phyloP scores from a whole-genome alignment of 1,140 invertebrate species.

The Aplysia californica region DNA sequence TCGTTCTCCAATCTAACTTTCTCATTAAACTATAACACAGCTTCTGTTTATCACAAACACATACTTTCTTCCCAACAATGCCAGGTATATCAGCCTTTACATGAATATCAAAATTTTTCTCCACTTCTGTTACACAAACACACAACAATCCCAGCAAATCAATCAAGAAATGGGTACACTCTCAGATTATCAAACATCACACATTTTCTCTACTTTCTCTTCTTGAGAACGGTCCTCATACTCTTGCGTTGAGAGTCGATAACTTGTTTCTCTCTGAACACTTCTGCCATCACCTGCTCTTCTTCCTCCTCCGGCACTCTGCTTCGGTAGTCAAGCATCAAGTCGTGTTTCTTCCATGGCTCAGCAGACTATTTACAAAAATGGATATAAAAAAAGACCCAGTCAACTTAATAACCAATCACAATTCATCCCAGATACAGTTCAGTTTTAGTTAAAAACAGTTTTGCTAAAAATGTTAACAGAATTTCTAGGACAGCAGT shows the following conservation, averaged over 20 bases:
- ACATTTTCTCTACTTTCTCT: conserved; percentile 13
- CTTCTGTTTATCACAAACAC: too few relatives aligned
- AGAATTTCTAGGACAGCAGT: not conserved
- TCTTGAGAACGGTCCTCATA: conserved; percentile 3
- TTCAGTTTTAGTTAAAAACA: not conserved
- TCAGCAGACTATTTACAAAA: conserved; percentile 34
- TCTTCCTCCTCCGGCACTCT: conserved; percentile 89
- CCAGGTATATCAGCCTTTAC: not conserved
- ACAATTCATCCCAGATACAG: too few relatives aligned
- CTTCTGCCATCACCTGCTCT: conserved; percentile 83
- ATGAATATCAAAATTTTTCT: not conserved
- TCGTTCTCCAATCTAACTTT: too few relatives aligned
- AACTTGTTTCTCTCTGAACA: conserved; percentile 27
- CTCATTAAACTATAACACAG: too few relatives aligned
- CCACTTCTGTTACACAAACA: not conserved
- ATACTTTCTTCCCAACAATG: too few relatives aligned
- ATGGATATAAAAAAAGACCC: not conserved
- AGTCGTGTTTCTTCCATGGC: conserved; percentile 91
- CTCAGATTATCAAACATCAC: too few relatives aligned
- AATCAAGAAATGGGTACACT: too few relatives aligned
- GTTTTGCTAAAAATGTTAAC: not conserved
- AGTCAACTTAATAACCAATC: not conserved
- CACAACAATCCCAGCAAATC: not conserved
- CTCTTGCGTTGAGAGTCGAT: not conserved
- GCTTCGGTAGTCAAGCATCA: conserved; percentile 93